Evolutionary conservation across 2,797 vertebrate genomes (phyloP), one percentile per base, ranked within the genome.

Genomic region (Centroberyx gerrardi): DNA sequence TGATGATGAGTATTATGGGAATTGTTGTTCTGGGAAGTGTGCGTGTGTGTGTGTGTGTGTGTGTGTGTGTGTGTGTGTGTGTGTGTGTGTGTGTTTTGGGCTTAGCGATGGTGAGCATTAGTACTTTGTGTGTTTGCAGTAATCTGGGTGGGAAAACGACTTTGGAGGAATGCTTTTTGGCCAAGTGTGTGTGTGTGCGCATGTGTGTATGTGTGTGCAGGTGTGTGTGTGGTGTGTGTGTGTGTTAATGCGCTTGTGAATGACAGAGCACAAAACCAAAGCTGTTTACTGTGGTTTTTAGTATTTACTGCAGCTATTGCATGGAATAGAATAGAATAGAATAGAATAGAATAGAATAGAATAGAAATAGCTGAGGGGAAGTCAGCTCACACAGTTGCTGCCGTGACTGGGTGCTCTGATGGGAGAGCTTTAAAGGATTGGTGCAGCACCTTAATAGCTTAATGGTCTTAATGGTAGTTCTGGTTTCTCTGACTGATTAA

Each of bases 61-160:
- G 59, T 44, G n/a, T 40, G 36, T 42, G n/a, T 27, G 36, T 14
- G 58, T 42, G 36, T 42, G 56, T 22, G 58, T 22, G 58, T 42
- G 58, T 38, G 17, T 31, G 31, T 36, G 59, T 10, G 46, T 38
- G 14, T 58, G 27, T 74, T 80, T 67, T 33, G 5, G 40, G 72
- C 9, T 83, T 59, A 82, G 42, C 3, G 9, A 44, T 62, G 62
- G 48, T 58, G 48, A 53, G 61, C 52, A 62, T 74, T 77, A 80
- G 71, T 80, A 74, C 77, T 78, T 53, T 65, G 56, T 61, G 61
- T 31, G 18, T 78, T 72, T 73, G 29, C 27, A 5, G 68, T 87
- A 78, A 85, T 85, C 79, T 79, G 53, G 42, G 80, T 83, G 76
- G 74, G 81, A 87, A 82, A 87, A 73, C 22, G 5, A 77, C 53